Base-by-base conservation (phyloP, 2,888 invertebrate genomes). In the Enoplolaimus lenunculus region DNA sequence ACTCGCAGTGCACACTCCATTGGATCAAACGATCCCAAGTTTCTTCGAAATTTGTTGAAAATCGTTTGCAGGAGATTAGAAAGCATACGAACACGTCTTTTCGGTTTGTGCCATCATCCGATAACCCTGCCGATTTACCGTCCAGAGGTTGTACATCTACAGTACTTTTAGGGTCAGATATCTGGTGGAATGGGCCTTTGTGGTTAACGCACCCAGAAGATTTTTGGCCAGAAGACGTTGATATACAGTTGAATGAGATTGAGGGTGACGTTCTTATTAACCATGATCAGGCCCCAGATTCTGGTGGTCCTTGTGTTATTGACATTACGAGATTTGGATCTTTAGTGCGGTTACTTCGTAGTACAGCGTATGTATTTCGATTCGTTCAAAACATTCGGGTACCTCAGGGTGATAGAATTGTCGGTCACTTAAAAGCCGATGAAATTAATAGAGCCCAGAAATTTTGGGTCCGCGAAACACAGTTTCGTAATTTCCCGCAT, bases 71-170 rank as follows among this genome's bases (percentile, higher is more conserved):
- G 33, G 67, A 66, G n/a, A 33, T 66, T n/a, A 2, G 67, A 2
- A 29, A 34, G 26, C 31, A 34, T 34, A 13, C 33, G 34, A 31
- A 34, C 34, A 13, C n/a, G 3, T 45, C 7, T 21, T 66, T 66
- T 66, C 67, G 67, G 2, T 66, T 34, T n/a, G 67, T 66, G 16
- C 31, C 67, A 7, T 34, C 67, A 7, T n/a, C 67, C 3, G 67
- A 66, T 33, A 66, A 66, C 34, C 67, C 67, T 7, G 67, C 67
- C 7, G 62, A 62, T 62, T n/a, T 62, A 13, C 62, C 62, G 7
- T 29, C 29, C 62, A 3, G 62, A 62, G 62, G 62, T 26, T 29
- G 31, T 13, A 31, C 7, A 13, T 7, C 62, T 29, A 16, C 7
- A 7, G 7, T 13, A 62, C n/a, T 62, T 13, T 29, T 26, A 62